Evolutionary conservation across 2,797 vertebrate genomes (phyloP), one percentile per base, ranked within the genome.

Genomic region (Takifugu rubripes): DNA sequence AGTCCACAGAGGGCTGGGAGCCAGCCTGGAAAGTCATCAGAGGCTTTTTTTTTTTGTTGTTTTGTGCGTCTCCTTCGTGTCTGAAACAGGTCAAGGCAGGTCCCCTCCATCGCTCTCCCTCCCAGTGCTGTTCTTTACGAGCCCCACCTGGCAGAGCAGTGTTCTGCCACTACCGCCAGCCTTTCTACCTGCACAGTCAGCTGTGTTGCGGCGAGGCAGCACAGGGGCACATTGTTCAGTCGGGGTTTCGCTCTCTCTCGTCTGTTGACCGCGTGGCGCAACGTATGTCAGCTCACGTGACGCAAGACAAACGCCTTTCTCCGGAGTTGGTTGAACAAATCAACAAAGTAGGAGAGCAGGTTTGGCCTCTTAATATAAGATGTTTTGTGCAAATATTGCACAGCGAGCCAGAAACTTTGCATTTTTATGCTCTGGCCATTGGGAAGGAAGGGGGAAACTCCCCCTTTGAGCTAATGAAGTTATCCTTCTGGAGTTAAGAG

Each of bases 1-100:
- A 52, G 75, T 57, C 65, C 59, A 59, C 79, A 75, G 74, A 76
- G 71, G 68, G 68, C 72, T 79, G 42, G 61, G 59, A 79, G 76
- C 72, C 78, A 87, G 82, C 84, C 86, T 84, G 88, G 80, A 90
- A 89, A 91, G 77, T 84, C 66, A 84, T 90, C 82, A 87, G 73
- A 61, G 55, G 61, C 58, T 70, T 67, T 71, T 50, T 64, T 63
- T 25, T 29, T 49, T 48, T 46, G 52, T 43, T 40, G 36, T 40
- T 40, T 40, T 40, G 36, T 70, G 64, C 70, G 70, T 78, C 74
- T 88, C 78, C 78, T 89, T 81, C 81, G 74, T 81, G 84, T 85
- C 82, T 82, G 69, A 85, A 87, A 89, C 91, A 93, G 86, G 90
- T 92, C 90, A 90, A 77, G 89, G 80, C 90, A 91, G 87, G 89